These are phyloP conservation scores for Salvelinus sp. DNA, from an alignment of 2,113 vertebrate species.

Conservation along the genomic window DNA sequence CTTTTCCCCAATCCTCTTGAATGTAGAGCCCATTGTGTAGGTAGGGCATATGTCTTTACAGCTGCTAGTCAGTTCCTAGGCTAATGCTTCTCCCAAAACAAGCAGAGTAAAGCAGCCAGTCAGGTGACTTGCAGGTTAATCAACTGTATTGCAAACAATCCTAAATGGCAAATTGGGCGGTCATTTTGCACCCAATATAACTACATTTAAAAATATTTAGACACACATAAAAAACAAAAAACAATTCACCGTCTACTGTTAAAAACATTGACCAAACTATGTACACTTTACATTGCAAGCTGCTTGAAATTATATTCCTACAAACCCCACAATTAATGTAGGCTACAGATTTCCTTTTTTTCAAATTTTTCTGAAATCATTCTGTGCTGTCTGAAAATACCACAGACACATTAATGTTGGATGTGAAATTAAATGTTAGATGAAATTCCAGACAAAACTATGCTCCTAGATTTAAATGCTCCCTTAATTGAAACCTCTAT, in stretches of 20 bases:
- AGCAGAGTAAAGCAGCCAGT: conserved; percentile 19
- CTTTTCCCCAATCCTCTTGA: conserved; percentile 3
- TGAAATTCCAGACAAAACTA: neutral
- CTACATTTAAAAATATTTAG: conserved; percentile 1
- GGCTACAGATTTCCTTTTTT: too few relatives aligned
- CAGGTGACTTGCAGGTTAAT: conserved; percentile 48
- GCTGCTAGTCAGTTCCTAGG: conserved; percentile 16
- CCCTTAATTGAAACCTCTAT: neutral
- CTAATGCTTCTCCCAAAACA: conserved; percentile 15
- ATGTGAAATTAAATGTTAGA: neutral
- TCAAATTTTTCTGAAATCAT: neutral
- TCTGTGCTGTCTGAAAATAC: neutral
- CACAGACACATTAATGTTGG: neutral
- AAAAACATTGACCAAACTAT: too few relatives aligned
- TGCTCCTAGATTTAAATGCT: neutral
- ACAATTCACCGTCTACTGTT: too few relatives aligned
- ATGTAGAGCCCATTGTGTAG: too few relatives aligned
- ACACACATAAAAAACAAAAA: too few relatives aligned
- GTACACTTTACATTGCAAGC: too few relatives aligned
- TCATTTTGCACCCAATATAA: conserved; percentile 30
- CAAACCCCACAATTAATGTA: too few relatives aligned
- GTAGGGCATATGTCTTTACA: neutral
- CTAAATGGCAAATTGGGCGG: conserved; percentile 39
- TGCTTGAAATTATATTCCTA: too few relatives aligned
- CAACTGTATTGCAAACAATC: conserved; percentile 27